Evolutionary conservation across 2,113 vertebrate genomes (phyloP), one percentile per base, ranked within the genome.

Genomic region (Ceuthmochares aereus): DNA sequence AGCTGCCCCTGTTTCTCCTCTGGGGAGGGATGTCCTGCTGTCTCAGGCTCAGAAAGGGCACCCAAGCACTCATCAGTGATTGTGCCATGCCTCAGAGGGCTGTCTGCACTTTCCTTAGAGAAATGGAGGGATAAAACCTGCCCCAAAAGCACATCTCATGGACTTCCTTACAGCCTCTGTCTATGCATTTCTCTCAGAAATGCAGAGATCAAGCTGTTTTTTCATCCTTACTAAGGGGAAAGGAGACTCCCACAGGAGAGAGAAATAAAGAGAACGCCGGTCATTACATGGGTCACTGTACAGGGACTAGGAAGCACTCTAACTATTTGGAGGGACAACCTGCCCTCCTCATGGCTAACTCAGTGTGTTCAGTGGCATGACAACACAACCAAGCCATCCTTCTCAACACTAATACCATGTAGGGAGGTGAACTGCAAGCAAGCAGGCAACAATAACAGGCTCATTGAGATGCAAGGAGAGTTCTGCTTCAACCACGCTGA

Each of bases 391-490:
- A 0, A 90, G 62, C 26, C 67, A 52, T 34, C 45, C 68, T 64
- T 63, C 79, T 29, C 14, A 13, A 62, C 22, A 27, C 25, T 82
- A 72, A 94, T 45, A 58, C 62, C 15, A 4, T 32, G 8, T 19
- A 72, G 51, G 18, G 49, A 73, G 90, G 94, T 84, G 83, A 94
- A 73, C 62, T n/a, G 27, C 4, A 6, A 80, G 63, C 62, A 54
- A 83, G 59, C 66, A 43, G 54, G 67, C 85, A 73, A 87, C 82
- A 93, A 83, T 75, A 93, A 87, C 1, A 2, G 70, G 43, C 72
- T 96, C 85, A 90, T 49, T 93, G 90, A 94, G 84, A 94, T 92
- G 84, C 94, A 90, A 43, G 74, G 34, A 56, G 69, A 87, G 75
- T 62, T 75, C 29, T 0, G 1, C 54, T 67, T 68, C 10, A 18